A percentile compares a stretch with the other conserved stretches of the same genome.
phyloP scores from a whole-genome alignment of 2,797 vertebrate genomes.

The Morus bassanus region DNA sequence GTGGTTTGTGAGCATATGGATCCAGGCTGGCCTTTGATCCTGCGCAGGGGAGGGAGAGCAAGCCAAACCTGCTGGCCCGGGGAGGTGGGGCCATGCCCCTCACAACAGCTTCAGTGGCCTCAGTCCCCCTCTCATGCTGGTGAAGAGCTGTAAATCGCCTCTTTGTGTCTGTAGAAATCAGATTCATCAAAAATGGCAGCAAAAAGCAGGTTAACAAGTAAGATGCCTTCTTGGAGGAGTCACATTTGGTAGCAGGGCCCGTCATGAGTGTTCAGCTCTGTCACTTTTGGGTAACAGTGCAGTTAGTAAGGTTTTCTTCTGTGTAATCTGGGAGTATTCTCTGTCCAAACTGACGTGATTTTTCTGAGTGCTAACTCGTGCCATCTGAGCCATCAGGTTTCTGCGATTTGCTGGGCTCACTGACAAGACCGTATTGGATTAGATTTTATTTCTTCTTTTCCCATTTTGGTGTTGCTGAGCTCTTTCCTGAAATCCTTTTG shows the following conservation, averaged over 20 bases:
- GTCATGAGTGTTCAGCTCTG: neutral
- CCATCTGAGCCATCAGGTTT: neutral
- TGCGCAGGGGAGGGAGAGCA: neutral
- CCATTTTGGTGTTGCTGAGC: neutral
- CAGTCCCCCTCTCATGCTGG: fast-evolving
- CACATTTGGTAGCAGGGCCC: neutral
- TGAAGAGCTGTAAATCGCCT: neutral
- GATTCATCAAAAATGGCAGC: neutral
- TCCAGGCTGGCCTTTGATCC: neutral
- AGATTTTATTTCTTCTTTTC: neutral
- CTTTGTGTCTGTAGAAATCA: neutral
- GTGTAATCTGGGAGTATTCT: neutral
- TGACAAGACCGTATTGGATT: neutral
- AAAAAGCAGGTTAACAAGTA: neutral
- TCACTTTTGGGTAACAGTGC: fast-evolving
- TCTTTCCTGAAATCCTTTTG: neutral
- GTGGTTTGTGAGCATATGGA: fast-evolving
- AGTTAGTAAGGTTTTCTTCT: neutral
- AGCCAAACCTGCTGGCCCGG: neutral
- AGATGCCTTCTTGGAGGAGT: neutral
- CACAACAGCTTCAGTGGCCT: neutral
- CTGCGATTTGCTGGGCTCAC: fast-evolving
- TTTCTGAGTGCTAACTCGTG: neutral
- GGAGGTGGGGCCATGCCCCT: neutral
- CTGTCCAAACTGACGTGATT: neutral